Evolutionary conservation across 2,113 vertebrate species (phyloP), one percentile per base, ranked within the genome.

Genomic region (Coptodon bakossiorum): DNA sequence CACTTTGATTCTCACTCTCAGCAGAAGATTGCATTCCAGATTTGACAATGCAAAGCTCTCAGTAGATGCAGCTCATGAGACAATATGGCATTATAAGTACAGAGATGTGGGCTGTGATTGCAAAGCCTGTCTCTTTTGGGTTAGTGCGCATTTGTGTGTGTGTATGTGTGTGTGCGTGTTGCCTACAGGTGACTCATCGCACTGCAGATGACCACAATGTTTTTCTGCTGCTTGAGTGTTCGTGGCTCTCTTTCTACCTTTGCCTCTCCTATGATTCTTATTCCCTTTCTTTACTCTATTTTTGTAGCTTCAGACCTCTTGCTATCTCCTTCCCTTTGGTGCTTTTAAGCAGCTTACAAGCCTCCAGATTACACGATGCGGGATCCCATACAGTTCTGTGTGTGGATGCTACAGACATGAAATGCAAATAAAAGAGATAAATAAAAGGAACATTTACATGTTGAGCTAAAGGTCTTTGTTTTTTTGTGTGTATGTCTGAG

Each of bases 181-280:
- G 91, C 94, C 92, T 93, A 94, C 94, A 95, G 95, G 95, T 96
- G 95, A 96, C 95, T 96, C 95, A 96, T 95, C 94, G 92, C 92
- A 93, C 95, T 95, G 95, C 95, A 95, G 95, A 94, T 95, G 94
- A 95, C 92, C 95, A 95, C 93, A 93, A 93, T 95, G 89, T 94
- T 91, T 92, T 91, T 89, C 90, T 93, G 84, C 93, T 88, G 92
- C 93, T 88, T 90, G 87, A 92, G 85, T 50, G 34, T 94, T 92
- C 92, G 52, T 53, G 43, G 81, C 88, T 93, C 90, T 91, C 76
- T 88, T 90, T 93, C 88, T 91, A 57, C 76, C 83, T 86, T 85
- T 90, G 59, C 81, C 71, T 88, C 89, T 89, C 52, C 80, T 82
- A 17, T 81, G 54, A 84, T 85, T 92, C 61, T 81, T 52, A 40